Percentiles rank a stretch among this genome's conserved stretches.
Evolutionary conservation across 2,797 vertebrate genomes (phyloP).

Genomic region (Tauraco hartlaubi): DNA sequence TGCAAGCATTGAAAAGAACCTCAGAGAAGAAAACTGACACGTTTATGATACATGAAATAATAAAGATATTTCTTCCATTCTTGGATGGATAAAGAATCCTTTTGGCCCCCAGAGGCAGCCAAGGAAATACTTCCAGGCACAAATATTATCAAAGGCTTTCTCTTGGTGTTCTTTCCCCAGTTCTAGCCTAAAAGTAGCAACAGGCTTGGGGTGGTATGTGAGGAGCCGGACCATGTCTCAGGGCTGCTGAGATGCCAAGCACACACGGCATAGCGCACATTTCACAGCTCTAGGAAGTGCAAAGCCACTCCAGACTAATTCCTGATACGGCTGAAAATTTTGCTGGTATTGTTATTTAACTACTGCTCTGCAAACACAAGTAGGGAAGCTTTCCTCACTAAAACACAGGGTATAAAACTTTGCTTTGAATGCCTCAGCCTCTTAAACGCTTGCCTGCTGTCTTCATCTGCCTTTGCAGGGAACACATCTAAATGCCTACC

Average conservation of each 20-base stretch:
- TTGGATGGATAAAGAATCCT: background rate
- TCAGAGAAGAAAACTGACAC: background rate
- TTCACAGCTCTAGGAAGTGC: background rate
- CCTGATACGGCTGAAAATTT: background rate
- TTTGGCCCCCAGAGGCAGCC: background rate
- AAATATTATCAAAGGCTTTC: background rate
- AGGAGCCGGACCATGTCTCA: background rate
- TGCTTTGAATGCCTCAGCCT: background rate
- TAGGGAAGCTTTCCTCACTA: background rate
- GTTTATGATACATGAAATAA: background rate
- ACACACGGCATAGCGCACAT: fast-evolving
- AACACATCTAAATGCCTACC: slow-evolving; percentile 18
- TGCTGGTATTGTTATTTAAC: background rate
- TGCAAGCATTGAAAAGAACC: background rate
- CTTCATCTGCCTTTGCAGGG: slow-evolving; percentile 26
- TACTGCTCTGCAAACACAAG: background rate
- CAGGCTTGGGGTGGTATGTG: background rate
- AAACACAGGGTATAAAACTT: background rate
- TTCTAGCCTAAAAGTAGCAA: background rate
- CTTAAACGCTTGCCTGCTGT: background rate
- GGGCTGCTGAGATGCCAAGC: background rate
- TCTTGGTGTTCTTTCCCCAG: background rate
- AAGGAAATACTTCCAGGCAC: background rate
- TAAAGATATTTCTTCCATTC: background rate
- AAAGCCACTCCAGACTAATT: background rate